Evolutionary conservation across 2,113 vertebrate genomes (phyloP).

Genomic region (Seriola aureovittata): DNA sequence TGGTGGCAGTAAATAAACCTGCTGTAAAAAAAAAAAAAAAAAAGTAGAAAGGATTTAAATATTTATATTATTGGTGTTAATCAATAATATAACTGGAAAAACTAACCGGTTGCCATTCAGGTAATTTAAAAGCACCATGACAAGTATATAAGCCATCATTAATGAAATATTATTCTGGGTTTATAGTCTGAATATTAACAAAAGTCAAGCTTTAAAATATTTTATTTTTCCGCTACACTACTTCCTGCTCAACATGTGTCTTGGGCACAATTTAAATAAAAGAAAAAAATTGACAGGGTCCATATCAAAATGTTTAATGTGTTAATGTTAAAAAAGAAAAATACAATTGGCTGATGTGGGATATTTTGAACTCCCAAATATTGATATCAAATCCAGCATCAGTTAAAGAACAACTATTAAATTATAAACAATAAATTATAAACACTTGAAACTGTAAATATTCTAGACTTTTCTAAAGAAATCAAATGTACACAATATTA

Average conservation of each 20-base stretch:
- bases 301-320: not conserved
- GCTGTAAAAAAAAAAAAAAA: not conserved
- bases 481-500: not conserved
- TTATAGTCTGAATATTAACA: too few relatives aligned
- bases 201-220: not conserved
- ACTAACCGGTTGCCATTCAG: too few relatives aligned
- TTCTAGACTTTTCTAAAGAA: not conserved
- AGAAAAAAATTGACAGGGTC: not conserved
- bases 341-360: too few relatives aligned
- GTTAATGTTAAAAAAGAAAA: not conserved
- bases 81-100: not conserved
- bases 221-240: not conserved
- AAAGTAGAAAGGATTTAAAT: not conserved
- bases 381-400: not conserved
- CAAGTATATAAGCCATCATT: too few relatives aligned
- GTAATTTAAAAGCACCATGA: too few relatives aligned
- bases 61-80: not conserved
- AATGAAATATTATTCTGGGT: not conserved
- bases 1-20: not conserved
- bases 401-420: not conserved
- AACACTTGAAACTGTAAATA: not conserved
- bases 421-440: not conserved
- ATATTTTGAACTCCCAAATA: not conserved
- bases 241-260: not conserved
- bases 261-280: not conserved